Evolutionary conservation across 2,797 vertebrate species (phyloP), one percentile per base, ranked within the genome.

Genomic region (Setipinna tenuifilis): DNA sequence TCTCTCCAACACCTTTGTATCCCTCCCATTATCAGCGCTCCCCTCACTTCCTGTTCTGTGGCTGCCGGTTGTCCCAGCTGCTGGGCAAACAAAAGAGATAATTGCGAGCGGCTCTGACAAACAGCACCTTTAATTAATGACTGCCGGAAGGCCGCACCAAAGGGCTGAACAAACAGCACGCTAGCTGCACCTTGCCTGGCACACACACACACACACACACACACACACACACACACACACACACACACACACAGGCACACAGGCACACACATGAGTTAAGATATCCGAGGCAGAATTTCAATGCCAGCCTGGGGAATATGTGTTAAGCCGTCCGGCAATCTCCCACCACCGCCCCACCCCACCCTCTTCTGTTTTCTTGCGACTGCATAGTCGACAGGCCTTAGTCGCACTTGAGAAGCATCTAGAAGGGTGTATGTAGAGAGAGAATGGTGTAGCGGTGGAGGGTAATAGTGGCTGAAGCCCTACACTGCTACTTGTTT

Each of bases 31-130:
- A 61, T 44, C 58, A 41, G 17, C 28, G 4, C 58, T 61, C 59
- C 0, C 35, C 31, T 35, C 9, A 44, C 28, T 59, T 28, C 82
- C 35, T 21, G 58, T 9, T 65, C 59, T 0, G 19, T 25, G 57
- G 58, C n/a, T 61, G 59, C 6, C 35, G 21, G 57, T 59, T 59
- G n/a, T 59, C 44, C 35, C 61, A 23, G 82, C 61, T 44, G 61
- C 61, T 65, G 12, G 86, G 81, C 89, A 91, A 90, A 93, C 88
- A 87, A 7, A 50, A 86, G 89, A 83, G 91, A 91, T 92, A 92
- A 91, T 91, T 92, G 87, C 93, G 90, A 57, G 7, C 78, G 57
- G 85, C 87, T 87, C 82, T 82, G 85, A 90, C 89, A 92, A 92
- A 91, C 87, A 87, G 0, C 2, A 80, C 82, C 87, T 50, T 2